These are phyloP conservation scores for Laothoe populi DNA, from an alignment of 2,888 invertebrate species.

Conservation along the genomic window DNA sequence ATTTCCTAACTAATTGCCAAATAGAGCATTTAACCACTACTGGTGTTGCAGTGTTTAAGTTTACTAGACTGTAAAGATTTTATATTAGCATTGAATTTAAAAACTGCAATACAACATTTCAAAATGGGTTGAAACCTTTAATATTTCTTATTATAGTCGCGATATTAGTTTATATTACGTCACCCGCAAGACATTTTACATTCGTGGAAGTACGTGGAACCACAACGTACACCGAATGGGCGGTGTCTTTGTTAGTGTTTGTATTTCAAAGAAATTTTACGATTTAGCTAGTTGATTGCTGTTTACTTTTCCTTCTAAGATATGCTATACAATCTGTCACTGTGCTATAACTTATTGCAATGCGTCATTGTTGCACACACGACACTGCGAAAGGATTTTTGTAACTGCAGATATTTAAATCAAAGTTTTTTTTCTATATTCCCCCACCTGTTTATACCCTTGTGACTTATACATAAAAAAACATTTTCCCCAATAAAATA, in stretches of 20 bases:
- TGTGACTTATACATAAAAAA: too few species aligned
- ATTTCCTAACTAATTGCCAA: neutral
- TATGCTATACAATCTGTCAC: too few species aligned
- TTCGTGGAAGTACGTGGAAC: neutral
- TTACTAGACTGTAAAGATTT: slow-evolving; percentile 12
- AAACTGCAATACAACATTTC: neutral
- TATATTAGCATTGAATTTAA: neutral
- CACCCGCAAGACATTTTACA: neutral
- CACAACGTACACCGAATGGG: neutral
- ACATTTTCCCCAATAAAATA: too few species aligned
- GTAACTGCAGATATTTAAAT: too few species aligned
- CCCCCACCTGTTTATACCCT: too few species aligned
- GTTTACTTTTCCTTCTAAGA: neutral
- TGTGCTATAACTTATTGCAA: too few species aligned
- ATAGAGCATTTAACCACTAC: neutral
- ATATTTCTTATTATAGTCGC: neutral
- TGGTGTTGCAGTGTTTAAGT: neutral
- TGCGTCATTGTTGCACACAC: too few species aligned
- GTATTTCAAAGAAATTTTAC: too few species aligned
- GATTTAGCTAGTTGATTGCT: too few species aligned
- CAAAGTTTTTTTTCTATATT: too few species aligned
- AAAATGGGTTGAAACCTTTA: neutral
- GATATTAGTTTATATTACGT: neutral
- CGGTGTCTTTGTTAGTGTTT: too few species aligned
- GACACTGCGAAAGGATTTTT: neutral